Evolutionary conservation across 1,140 invertebrate genomes (phyloP).

Genomic region (Drosophila chauvacae): DNA sequence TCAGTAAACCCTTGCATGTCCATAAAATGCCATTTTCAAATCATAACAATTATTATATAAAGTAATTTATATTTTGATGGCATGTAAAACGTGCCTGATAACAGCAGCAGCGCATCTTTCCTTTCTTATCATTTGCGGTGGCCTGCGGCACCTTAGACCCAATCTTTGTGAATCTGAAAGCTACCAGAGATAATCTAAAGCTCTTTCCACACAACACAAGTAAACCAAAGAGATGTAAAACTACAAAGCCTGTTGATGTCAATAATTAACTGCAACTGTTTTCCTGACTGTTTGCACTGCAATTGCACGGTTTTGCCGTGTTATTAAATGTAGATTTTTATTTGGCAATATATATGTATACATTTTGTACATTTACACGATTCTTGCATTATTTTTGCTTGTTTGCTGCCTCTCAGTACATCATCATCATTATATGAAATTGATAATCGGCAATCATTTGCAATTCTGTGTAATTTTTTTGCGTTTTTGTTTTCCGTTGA

Average conservation of each 20-base stretch:
- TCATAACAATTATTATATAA: conserved; percentile 41
- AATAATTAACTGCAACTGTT: neutral
- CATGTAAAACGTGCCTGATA: conserved; percentile 17
- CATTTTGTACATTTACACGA: conserved; percentile 14
- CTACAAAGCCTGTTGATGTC: conserved; percentile 4
- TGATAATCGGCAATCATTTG: conserved; percentile 46
- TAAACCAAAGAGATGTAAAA: neutral
- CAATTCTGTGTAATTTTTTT: conserved; percentile 16
- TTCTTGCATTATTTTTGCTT: neutral
- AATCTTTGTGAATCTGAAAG: conserved; percentile 17
- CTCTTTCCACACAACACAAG: neutral
- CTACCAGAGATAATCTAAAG: conserved; percentile 18
- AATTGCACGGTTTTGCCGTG: conserved; percentile 3
- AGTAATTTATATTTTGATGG: conserved; percentile 25
- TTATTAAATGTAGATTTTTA: conserved; percentile 28
- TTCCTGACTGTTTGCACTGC: neutral
- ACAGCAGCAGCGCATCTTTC: conserved; percentile 3
- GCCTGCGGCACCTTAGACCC: conserved; percentile 14
- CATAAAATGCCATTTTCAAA: conserved; percentile 10
- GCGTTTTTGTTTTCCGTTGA: conserved; percentile 1
- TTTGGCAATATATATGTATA: conserved; percentile 2
- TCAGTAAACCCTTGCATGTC: conserved; percentile 35
- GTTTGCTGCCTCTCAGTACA: neutral
- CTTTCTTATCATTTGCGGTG: conserved; percentile 12
- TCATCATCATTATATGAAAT: conserved; percentile 13